Base-by-base conservation (phyloP, 2,888 invertebrate species). In the Melitaea athalia region DNA sequence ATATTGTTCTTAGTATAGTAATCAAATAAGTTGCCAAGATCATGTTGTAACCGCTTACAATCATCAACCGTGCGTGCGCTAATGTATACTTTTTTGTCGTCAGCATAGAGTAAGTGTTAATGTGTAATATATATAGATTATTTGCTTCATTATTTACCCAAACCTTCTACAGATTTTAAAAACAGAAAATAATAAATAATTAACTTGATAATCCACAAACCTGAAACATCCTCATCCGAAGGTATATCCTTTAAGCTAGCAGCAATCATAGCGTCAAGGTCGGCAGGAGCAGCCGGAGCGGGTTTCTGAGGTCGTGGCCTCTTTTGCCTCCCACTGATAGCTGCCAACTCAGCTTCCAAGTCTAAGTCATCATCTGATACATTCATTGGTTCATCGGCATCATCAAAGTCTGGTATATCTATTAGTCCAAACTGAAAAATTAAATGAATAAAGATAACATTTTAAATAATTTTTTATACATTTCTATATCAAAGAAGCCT, bases 291-390 rank as follows among this genome's bases (percentile, higher is more conserved):
- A n/a, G 93, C 79, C 0, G 93, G 83, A 0, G 81, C 81, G 38
- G 87, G 88, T 75, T 87, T 90, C 72, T 77, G 79, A 0, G 85
- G 88, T 50, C 78, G 77, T 0, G 75, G 79, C 42, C 87, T 74
- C 88, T 91, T 91, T 2, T 38, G 38, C 38, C 82, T 83, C 45
- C 80, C 80, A 0, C 89, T 85, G 68, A 98, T 94, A 0, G 96
- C 96, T 47, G 96, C 95, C 74, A 98, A 87, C 85, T 98, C 98
- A 0, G 97, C 97, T 85, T 98, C 98, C 72, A 98, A 90, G 81
- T 97, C 98, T 69, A 95, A 95, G 81, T 98, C 98, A 77, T 94
- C 94, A 78, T 94, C 94, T 66, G 94, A 94, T 50, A 92, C 79
- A 71, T 89, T 92, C 75, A 87, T 89, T 11, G 85, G 88, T 38